phyloP scores from a whole-genome alignment of 2,888 invertebrate species.

The Amitus sp. region DNA sequence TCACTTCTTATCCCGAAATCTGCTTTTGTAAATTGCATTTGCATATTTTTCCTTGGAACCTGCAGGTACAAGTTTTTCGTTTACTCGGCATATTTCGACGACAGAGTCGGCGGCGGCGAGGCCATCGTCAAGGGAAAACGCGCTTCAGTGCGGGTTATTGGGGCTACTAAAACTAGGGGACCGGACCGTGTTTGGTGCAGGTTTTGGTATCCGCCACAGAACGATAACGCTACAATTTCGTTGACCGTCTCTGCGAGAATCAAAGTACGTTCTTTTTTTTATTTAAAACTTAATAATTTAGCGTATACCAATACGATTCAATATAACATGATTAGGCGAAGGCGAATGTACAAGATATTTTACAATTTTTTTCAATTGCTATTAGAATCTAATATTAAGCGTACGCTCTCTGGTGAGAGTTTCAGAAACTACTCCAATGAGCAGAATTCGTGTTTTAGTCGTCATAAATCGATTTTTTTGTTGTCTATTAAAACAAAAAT shows the following conservation, averaged over 20 bases:
- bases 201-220: slow-evolving; percentile 75
- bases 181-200: slow-evolving; percentile 85
- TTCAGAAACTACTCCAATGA: no score
- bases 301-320: no score
- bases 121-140: slow-evolving; percentile 65
- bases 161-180: slow-evolving; percentile 87
- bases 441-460: no score
- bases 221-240: slow-evolving; percentile 62
- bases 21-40: no score
- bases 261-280: slow-evolving; percentile 72
- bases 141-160: slow-evolving; percentile 81
- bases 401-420: no score
- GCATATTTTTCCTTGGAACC: background rate
- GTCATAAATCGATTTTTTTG: no score
- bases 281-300: no score
- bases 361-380: no score
- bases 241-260: slow-evolving; percentile 80
- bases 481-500: no score
- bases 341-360: no score
- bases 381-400: no score
- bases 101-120: slow-evolving; percentile 65
- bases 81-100: slow-evolving; percentile 90
- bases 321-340: no score
- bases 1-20: background rate
- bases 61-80: slow-evolving; percentile 89